phyloP scores from a whole-genome alignment of 2,888 invertebrate species.

The Aleiodes testaceus region DNA sequence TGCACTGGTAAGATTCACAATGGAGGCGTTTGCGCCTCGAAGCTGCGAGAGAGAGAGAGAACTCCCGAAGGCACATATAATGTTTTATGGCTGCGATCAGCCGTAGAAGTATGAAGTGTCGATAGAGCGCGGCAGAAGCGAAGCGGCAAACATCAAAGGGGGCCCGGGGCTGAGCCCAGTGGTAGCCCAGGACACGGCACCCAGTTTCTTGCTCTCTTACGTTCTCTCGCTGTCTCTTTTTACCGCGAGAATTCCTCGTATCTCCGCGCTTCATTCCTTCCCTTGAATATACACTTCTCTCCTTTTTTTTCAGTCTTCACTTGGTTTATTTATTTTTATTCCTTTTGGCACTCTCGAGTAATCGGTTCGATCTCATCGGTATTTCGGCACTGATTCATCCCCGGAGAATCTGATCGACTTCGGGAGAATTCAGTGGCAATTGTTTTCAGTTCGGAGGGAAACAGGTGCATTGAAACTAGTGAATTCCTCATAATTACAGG shows the following conservation, averaged over 20 bases:
- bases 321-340: conserved; percentile 20
- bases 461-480: too few relatives aligned
- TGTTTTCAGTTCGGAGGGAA: too few relatives aligned
- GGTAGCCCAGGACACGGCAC: conserved; percentile 55
- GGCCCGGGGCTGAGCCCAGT: conserved; percentile 61
- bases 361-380: conserved; percentile 31
- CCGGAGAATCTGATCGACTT: neutral
- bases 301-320: conserved; percentile 45
- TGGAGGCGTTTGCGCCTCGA: conserved; percentile 52
- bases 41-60: neutral
- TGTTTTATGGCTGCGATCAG: conserved; percentile 72
- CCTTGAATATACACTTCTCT: conserved; percentile 40
- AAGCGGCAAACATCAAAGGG: conserved; percentile 72
- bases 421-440: conserved; percentile 13
- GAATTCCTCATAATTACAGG: too few relatives aligned
- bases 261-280: conserved; percentile 39
- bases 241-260: conserved; percentile 40
- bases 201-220: conserved; percentile 53
- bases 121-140: conserved; percentile 73
- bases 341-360: conserved; percentile 19
- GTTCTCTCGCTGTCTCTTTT: conserved; percentile 49
- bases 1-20: conserved; percentile 62
- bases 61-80: conserved; percentile 55
- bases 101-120: conserved; percentile 73
- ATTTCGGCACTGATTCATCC: conserved; percentile 32